phyloP scores from a whole-genome alignment of 92 coral and sea anemone species.

The Palythoa grandiflora region DNA sequence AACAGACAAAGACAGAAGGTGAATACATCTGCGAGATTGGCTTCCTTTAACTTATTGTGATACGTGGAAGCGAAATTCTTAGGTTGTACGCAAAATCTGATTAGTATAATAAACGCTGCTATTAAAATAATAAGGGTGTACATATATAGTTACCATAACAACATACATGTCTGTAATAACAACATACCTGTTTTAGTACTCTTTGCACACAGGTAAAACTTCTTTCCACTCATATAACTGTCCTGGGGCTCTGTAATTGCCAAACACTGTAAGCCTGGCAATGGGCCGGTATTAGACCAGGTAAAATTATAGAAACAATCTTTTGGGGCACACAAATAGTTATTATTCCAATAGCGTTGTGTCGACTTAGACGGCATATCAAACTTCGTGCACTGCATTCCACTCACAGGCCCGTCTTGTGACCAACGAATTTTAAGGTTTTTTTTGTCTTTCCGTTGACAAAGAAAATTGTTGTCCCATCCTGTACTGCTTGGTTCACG shows the following conservation, averaged over 20 bases:
- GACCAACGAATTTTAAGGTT: conserved; percentile 72
- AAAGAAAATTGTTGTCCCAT: conserved; percentile 72
- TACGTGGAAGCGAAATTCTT: too few species aligned
- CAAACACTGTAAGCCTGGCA: conserved; percentile 51
- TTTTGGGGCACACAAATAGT: conserved; percentile 77
- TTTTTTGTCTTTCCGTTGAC: conserved; percentile 78
- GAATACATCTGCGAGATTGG: too few species aligned
- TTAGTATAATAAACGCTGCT: too few species aligned
- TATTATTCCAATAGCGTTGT: conserved; percentile 58
- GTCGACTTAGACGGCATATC: conserved; percentile 27
- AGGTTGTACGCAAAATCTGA: too few species aligned
- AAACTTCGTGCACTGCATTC: conserved; percentile 33
- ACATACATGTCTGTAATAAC: not conserved
- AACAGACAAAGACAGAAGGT: not conserved
- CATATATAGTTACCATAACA: too few species aligned
- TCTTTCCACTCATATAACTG: conserved; percentile 46
- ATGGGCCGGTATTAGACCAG: conserved; percentile 71
- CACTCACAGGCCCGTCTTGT: conserved; percentile 49
- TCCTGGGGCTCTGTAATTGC: conserved; percentile 77
- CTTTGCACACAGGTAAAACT: conserved; percentile 75
- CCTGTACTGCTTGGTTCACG: conserved; percentile 65
- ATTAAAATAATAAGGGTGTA: too few species aligned
- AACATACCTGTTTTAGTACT: conserved; percentile 56
- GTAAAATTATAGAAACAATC: conserved; percentile 76
- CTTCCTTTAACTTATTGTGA: too few species aligned